Conservation (phyloP, 2,113 vertebrate species). For the Sapajus apella region DNA sequence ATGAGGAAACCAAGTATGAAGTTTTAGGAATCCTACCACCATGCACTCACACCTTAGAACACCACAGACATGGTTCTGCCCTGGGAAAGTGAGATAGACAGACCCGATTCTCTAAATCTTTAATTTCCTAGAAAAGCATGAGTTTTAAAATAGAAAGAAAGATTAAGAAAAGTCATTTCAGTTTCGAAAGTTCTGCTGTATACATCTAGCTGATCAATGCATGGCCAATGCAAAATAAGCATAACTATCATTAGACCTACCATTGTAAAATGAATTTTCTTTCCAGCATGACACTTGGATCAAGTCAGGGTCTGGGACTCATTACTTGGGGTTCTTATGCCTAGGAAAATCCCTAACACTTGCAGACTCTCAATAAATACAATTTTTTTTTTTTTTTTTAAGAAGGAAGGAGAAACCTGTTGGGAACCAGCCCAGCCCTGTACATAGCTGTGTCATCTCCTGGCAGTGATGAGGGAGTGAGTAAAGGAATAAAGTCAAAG, state of each 20-base stretch:
- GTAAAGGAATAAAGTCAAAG: no score
- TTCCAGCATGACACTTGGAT: background rate
- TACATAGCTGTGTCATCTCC: no score
- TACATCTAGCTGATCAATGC: background rate
- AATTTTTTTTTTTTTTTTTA: no score
- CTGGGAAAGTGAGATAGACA: accelerated
- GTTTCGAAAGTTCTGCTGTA: background rate
- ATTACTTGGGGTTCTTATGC: background rate
- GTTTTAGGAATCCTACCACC: accelerated
- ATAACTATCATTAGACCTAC: background rate
- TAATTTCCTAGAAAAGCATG: accelerated
- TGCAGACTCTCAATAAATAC: background rate
- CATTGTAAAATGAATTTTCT: background rate
- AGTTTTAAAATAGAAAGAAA: background rate
- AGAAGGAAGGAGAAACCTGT: no score
- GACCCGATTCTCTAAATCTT: accelerated
- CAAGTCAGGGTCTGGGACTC: background rate
- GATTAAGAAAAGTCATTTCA: background rate
- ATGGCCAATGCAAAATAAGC: background rate
- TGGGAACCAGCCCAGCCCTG: no score
- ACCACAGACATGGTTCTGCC: background rate
- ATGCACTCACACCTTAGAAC: background rate
- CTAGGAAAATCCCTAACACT: no score
- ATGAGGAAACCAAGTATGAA: background rate
- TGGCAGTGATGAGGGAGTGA: no score